These are phyloP conservation scores for Drosophila saltans DNA, from an alignment of 1,140 invertebrate species.

Conservation along the genomic window DNA sequence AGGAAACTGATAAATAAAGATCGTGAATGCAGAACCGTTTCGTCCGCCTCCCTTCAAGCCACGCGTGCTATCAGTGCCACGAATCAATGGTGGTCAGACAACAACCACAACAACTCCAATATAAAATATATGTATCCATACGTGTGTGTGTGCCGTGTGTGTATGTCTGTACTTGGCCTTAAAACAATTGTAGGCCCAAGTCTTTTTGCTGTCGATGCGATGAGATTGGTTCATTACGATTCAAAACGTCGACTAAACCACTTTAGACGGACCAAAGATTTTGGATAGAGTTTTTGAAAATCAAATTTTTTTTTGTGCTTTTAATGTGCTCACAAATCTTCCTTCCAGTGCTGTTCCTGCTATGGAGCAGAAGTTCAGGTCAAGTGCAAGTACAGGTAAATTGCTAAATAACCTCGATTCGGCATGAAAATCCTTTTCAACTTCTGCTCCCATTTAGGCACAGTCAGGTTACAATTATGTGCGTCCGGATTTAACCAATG, in stretches of 20 bases:
- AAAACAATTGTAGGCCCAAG: slow-evolving; percentile 51
- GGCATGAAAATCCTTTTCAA: no score
- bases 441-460: slow-evolving; percentile 53
- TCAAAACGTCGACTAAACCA: slow-evolving; percentile 56
- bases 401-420: background rate
- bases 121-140: background rate
- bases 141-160: background rate
- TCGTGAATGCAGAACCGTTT: slow-evolving; percentile 59
- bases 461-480: slow-evolving; percentile 85
- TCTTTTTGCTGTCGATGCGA: slow-evolving; percentile 44
- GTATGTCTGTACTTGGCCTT: slow-evolving; percentile 66
- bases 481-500: slow-evolving; percentile 77
- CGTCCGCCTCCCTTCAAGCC: slow-evolving; percentile 20
- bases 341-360: slow-evolving; percentile 63
- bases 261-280: slow-evolving; percentile 31
- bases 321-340: slow-evolving; percentile 50
- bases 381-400: slow-evolving; percentile 67
- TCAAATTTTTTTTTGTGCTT: slow-evolving; percentile 12
- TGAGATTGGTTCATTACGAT: slow-evolving; percentile 65
- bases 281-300: slow-evolving; percentile 25
- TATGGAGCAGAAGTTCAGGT: slow-evolving; percentile 54
- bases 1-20: slow-evolving; percentile 81
- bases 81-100: slow-evolving; percentile 60
- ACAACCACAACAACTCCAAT: slow-evolving; percentile 23
- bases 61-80: slow-evolving; percentile 63